These are phyloP conservation scores for Eumacrocentrus americanus DNA, from an alignment of 2,888 invertebrate genomes.

Conservation along the genomic window DNA sequence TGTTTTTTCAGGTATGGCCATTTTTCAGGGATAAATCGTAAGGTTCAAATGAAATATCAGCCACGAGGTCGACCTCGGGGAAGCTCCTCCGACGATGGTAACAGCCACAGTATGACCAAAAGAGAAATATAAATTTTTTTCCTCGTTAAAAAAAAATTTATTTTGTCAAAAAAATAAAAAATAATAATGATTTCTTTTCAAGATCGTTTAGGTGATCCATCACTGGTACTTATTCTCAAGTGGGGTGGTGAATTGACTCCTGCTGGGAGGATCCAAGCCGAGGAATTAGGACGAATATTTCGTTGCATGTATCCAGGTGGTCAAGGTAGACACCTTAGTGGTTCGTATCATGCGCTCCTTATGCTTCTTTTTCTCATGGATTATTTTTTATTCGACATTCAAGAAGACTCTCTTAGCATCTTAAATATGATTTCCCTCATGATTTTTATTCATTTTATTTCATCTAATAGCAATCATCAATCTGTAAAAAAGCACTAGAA, in stretches of 20 bases:
- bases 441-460: not conserved
- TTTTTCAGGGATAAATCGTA: conserved; percentile 99
- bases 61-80: conserved; percentile 91
- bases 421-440: not conserved
- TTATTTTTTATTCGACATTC: conserved; percentile 23
- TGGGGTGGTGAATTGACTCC: conserved; percentile 99
- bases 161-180: no score
- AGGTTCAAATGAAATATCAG: conserved; percentile 99
- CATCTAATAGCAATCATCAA: not conserved
- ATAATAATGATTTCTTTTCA: no score
- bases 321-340: conserved; percentile 85
- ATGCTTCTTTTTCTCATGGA: conserved; percentile 35
- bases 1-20: conserved; percentile 84
- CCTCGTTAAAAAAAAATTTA: no score
- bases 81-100: conserved; percentile 94
- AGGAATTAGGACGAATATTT: conserved; percentile 96
- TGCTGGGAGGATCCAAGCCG: conserved; percentile 96
- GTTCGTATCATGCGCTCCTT: conserved; percentile 66
- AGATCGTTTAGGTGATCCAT: conserved; percentile 90
- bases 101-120: conserved; percentile 61
- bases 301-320: conserved; percentile 99
- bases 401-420: not conserved
- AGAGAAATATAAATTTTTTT: no score
- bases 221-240: conserved; percentile 94
- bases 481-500: no score